Evolutionary conservation across 2,888 invertebrate species (phyloP).

Genomic region (Axea sp.): DNA sequence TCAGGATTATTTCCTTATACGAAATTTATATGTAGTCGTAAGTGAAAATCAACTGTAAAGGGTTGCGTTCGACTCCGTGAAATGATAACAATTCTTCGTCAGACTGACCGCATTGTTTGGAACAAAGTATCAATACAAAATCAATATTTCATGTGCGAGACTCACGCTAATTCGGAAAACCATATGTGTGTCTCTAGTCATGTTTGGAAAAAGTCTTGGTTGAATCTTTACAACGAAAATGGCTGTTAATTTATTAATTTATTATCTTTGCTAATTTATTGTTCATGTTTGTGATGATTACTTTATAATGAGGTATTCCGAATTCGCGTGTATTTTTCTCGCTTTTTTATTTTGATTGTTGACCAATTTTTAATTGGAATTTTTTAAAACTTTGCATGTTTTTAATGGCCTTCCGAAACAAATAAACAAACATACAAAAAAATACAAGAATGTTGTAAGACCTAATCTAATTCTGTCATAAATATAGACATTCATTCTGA

Average conservation of each 20-base stretch:
- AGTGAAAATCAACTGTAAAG: constrained; percentile 52
- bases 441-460: too few relatives aligned
- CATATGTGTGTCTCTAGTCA: constrained; percentile 28
- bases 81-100: constrained; percentile 18
- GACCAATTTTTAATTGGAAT: constrained; percentile 17
- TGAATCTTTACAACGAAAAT: too few relatives aligned
- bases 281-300: too few relatives aligned
- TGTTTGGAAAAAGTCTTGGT: constrained; percentile 4
- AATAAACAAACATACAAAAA: too few relatives aligned
- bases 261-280: too few relatives aligned
- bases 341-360: too few relatives aligned
- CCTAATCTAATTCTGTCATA: constrained; percentile 20
- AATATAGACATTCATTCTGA: constrained; percentile 24
- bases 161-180: constrained; percentile 3
- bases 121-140: constrained; percentile 31
- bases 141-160: constrained; percentile 2
- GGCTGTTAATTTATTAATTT: too few relatives aligned
- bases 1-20: constrained; percentile 55
- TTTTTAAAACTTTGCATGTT: constrained; percentile 36
- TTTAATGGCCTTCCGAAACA: constrained; percentile 41
- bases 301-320: too few relatives aligned
- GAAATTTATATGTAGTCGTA: constrained; percentile 66
- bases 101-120: constrained; percentile 38
- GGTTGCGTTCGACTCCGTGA: constrained; percentile 27
- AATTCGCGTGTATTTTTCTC: too few relatives aligned